Conservation (phyloP, 1,140 invertebrate species). For the Reticulitermes speratus region DNA sequence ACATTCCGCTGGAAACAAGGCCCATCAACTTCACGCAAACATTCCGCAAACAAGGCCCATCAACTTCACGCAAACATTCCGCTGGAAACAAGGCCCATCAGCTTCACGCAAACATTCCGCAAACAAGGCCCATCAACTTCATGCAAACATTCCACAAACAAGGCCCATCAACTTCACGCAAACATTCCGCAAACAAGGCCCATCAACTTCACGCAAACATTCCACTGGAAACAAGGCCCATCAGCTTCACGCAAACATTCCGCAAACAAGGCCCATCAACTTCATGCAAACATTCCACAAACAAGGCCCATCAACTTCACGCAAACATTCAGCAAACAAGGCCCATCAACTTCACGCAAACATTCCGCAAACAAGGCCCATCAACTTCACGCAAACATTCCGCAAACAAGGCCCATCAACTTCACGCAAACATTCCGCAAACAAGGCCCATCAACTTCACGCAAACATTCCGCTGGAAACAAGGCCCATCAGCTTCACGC, state of each 20-base stretch:
- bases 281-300: no score
- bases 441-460: slow-evolving; percentile 28
- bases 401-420: slow-evolving; percentile 47
- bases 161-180: no score
- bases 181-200: background rate
- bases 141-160: no score
- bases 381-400: no score
- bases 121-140: no score
- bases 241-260: slow-evolving; percentile 49
- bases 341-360: background rate
- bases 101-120: no score
- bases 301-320: background rate
- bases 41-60: no score
- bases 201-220: slow-evolving; percentile 42
- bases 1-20: no score
- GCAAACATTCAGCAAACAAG: background rate
- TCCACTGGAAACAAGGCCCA: slow-evolving; percentile 54
- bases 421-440: slow-evolving; percentile 61
- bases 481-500: background rate
- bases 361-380: background rate
- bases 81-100: no score
- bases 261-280: slow-evolving; percentile 47
- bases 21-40: no score
- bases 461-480: slow-evolving; percentile 64
- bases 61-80: no score